Base-by-base conservation (phyloP, 2,888 invertebrate species). In the Leptodirus hochenwartii region DNA sequence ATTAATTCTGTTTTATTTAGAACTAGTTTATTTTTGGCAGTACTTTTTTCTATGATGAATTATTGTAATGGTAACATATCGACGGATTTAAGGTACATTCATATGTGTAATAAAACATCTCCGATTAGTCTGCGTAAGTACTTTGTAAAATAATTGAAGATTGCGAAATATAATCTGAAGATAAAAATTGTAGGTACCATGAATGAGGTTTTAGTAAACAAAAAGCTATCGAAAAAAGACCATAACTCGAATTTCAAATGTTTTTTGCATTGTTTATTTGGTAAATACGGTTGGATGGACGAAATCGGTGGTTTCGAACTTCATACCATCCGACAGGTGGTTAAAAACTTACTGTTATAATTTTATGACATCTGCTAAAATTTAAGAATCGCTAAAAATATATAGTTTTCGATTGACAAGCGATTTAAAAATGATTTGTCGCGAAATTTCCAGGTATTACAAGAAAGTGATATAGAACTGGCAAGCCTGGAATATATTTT, bases 261-360 rank as follows among this genome's bases (percentile, higher is more conserved):
- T 39, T 55, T 55, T 34, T 37, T 55, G 22, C 52, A 53, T 31
- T 54, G 55, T 34, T 40, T 55, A 5, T 53, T 53, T 40, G 47
- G 43, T 4, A 51, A 51, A 39, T 55, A 55, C 34, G 49, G 48
- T 5, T 54, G 53, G 53, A 55, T 55, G 54, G 54, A 55, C 32
- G 47, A 47, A 33, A 51, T 51, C 11, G 54, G 54, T 4, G 54
- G 53, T 6, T 54, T 54, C 34, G 39, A 51, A n/a, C 33, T 53
- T 24, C 49, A 49, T 31, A 45, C 46, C 33, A 54, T 55, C 24
- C 48, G 47, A 36, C 36, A 36, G 5, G 43, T 46, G 4, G 36
- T 55, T n/a, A 46, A 47, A 24, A 47, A 48, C n/a, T n/a, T n/a
- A n/a, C n/a, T n/a, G n/a, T n/a, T n/a, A n/a, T n/a, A n/a, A n/a